Evolutionary conservation across 1,140 invertebrate genomes (phyloP), one percentile per base, ranked within the genome.

Genomic region (Aphelenchoides fujianensis): DNA sequence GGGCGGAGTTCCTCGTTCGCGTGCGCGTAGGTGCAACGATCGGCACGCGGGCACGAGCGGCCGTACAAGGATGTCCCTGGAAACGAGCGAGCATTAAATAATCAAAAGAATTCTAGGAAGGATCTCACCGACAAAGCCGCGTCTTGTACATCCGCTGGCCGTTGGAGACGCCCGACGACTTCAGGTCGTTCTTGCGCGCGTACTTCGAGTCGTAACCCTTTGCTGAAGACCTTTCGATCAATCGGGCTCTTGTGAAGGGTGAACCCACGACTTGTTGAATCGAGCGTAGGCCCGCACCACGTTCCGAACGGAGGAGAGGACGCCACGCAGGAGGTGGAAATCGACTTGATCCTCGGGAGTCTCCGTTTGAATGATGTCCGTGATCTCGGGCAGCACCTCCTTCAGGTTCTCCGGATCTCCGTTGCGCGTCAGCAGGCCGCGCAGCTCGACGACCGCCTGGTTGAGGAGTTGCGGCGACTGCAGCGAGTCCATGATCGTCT

Each of bases 11-110:
- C 93, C 70, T 93, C 91, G 71, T 92, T 90, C 5, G 91, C 92
- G 85, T 96, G 93, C 32, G 92, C 92, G 87, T 94, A 95, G 0
- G 92, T 94, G 84, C 94, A 97, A 79, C 90, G 90, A 23, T 89
- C 89, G 2, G 92, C 91, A 31, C 93, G 87, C 0, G 93, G 93
- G 86, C 93, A 96, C 35, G 88, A 89, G 0, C 91, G 89, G 16
- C 91, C n/a, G 87, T 1, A 90, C 86, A 0, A 90, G 88, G 2
- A 93, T 86, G 85, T 95, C 93, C 2, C 93, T 88, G 79, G 93
- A 96, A 89, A 74, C 89, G 89, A n/a, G n/a, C n/a, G n/a, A n/a
- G n/a, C 23, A 48, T 12, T 48, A 12, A 48, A 48, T 23, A 48
- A 48, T 48, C 41, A 48, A n/a, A 9, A 68, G 7, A 57, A 57